Evolutionary conservation across 2,888 invertebrate species (phyloP).

Genomic region (Labia minor): DNA sequence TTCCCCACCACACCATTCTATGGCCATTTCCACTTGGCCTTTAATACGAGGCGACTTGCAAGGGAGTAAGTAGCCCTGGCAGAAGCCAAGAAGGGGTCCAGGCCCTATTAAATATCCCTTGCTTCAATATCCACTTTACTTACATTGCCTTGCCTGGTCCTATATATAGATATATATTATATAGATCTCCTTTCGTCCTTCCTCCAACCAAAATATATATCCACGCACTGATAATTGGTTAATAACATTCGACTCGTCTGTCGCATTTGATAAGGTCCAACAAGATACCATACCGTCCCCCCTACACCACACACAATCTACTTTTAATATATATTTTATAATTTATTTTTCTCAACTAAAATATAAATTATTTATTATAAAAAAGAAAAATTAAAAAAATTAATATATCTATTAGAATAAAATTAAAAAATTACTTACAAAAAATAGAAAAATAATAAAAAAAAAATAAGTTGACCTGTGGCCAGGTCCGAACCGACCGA

Average conservation of each 20-base stretch:
- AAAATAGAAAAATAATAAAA: no score
- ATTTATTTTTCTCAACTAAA: no score
- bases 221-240: not conserved
- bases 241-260: constrained; percentile 1
- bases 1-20: no score
- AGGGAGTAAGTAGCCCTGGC: not conserved
- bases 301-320: no score
- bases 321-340: no score
- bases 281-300: no score
- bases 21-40: not conserved
- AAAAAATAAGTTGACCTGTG: no score
- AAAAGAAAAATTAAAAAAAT: no score
- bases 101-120: constrained; percentile 7
- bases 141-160: not conserved
- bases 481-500: no score
- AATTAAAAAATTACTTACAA: no score
- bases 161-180: not conserved
- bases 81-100: not conserved
- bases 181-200: not conserved
- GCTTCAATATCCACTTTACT: constrained; percentile 13
- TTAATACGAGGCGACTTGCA: not conserved
- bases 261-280: not conserved
- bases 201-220: not conserved
- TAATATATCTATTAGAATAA: no score
- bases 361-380: no score